These are phyloP conservation scores for Phanerotoma sp. DNA, from an alignment of 2,888 invertebrate species.

Conservation along the genomic window DNA sequence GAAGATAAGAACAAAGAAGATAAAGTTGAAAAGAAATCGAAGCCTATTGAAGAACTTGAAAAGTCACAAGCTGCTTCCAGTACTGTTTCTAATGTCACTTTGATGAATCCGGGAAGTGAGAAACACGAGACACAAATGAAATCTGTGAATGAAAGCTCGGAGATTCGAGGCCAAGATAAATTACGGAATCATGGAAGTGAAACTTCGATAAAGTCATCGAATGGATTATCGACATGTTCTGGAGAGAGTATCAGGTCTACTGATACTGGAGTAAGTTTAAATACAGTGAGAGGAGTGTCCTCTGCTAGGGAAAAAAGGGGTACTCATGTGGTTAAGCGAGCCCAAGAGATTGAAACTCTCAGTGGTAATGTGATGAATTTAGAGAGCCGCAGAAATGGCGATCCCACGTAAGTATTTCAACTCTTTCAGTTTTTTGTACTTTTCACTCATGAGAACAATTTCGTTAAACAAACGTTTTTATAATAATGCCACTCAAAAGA, in stretches of 20 bases:
- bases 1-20: neutral
- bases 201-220: conserved; percentile 42
- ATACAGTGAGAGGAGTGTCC: conserved; percentile 52
- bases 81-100: neutral
- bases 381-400: conserved; percentile 42
- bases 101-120: neutral
- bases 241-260: conserved; percentile 47
- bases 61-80: neutral
- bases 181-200: conserved; percentile 39
- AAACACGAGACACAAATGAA: neutral
- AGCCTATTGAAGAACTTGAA: neutral
- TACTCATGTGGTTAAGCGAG: conserved; percentile 48
- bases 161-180: conserved; percentile 12
- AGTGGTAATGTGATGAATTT: conserved; percentile 51
- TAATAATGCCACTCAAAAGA: no score
- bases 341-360: conserved; percentile 53
- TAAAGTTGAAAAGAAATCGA: neutral
- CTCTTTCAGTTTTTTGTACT: neutral
- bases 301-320: conserved; percentile 53
- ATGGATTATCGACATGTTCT: conserved; percentile 46
- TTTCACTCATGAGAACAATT: no score
- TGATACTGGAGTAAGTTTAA: conserved; percentile 54
- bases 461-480: no score
- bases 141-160: neutral
- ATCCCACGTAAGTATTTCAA: conserved; percentile 44